Evolutionary conservation across 2,888 invertebrate species (phyloP).

Genomic region (Tenthredo scrophulariae): DNA sequence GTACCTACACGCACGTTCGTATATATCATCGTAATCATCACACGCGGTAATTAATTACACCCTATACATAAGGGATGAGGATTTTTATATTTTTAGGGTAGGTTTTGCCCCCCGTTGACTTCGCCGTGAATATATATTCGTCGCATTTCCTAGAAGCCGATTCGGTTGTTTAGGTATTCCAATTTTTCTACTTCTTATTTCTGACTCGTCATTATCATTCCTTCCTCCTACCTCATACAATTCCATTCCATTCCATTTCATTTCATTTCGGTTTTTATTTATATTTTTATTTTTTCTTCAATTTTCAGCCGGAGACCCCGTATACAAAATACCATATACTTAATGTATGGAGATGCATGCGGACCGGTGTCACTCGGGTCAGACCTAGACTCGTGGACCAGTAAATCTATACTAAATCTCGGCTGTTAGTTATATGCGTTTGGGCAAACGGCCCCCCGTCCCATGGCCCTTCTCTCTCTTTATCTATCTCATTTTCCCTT

Average conservation of each 20-base stretch:
- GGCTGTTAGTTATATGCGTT: constrained; percentile 4
- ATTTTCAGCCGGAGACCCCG: background rate
- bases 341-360: constrained; percentile 70
- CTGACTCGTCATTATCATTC: constrained; percentile 2
- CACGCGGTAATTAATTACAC: constrained; percentile 31
- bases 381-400: constrained; percentile 63
- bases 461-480: background rate
- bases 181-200: background rate
- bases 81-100: background rate
- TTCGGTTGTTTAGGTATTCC: background rate
- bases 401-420: constrained; percentile 65
- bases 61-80: background rate
- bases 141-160: constrained; percentile 31
- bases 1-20: background rate
- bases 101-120: constrained; percentile 30
- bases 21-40: background rate
- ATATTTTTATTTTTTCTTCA: background rate
- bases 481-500: background rate
- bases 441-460: background rate
- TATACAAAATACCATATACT: constrained; percentile 43
- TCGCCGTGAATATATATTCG: background rate
- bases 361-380: constrained; percentile 68
- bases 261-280: background rate
- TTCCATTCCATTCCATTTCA: background rate
- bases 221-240: background rate